Evolutionary conservation across 2,113 vertebrate species (phyloP).

Genomic region (Corythornis vintsioides): DNA sequence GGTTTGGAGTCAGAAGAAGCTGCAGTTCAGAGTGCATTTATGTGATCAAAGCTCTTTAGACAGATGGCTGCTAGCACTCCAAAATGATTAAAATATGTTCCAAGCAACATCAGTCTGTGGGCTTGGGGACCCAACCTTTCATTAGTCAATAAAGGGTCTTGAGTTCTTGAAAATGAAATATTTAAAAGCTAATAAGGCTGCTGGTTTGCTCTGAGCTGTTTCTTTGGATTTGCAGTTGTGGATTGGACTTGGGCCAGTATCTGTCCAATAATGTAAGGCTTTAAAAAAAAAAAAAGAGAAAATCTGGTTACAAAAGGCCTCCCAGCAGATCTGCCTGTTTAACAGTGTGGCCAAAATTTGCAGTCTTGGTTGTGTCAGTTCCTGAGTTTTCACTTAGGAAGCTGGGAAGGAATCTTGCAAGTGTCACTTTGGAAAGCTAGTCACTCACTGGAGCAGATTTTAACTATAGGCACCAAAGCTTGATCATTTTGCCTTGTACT

Average conservation of each 20-base stretch:
- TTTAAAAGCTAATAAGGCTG: conserved; percentile 69
- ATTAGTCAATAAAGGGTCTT: conserved; percentile 69
- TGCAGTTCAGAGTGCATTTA: conserved; percentile 51
- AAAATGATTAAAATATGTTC: conserved; percentile 70
- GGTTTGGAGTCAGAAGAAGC: conserved; percentile 38
- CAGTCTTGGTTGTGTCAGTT: not conserved
- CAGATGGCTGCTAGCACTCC: conserved; percentile 62
- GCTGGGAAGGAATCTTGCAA: not conserved
- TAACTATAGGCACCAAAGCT: not conserved
- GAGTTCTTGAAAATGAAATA: conserved; percentile 70
- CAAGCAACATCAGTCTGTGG: conserved; percentile 57
- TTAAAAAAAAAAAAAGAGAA: not conserved
- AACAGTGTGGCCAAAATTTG: not conserved
- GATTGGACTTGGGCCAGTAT: conserved; percentile 55
- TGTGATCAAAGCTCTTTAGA: conserved; percentile 44
- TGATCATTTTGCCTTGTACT: not conserved
- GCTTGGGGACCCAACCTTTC: conserved; percentile 68
- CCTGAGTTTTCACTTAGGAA: not conserved
- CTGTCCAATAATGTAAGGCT: conserved; percentile 48
- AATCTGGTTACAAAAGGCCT: conserved; percentile 20
- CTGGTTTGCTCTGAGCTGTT: conserved; percentile 53
- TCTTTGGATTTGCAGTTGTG: conserved; percentile 52
- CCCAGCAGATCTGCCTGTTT: conserved; percentile 17
- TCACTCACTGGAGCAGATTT: not conserved
- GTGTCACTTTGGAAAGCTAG: not conserved